Base-by-base conservation (phyloP, 2,888 invertebrate species). In the Resseliella maxima region DNA sequence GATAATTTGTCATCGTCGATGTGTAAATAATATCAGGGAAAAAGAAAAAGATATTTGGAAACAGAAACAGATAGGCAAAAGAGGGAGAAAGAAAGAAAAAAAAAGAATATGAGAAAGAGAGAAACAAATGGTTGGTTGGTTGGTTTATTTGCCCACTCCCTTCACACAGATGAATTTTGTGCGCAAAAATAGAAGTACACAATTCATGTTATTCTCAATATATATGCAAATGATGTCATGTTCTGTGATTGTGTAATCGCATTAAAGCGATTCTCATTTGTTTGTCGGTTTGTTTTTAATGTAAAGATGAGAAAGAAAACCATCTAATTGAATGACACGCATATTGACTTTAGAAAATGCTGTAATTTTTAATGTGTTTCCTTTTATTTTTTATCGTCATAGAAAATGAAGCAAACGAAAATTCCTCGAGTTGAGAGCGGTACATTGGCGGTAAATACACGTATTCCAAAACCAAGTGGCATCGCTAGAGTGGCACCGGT, bases 221-320 rank as follows among this genome's bases (percentile, higher is more conserved):
- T 72, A 21, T 72, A 31, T 72, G 15, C 31, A 35, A 72, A 35
- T 72, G 72, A 72, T 72, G 72, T 72, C 72, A 72, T 72, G n/a
- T 31, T 72, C 72, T 72, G 72, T 72, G 72, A 72, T 72, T 72
- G 35, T 72, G 35, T 72, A 72, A 27, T 72, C 59, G 72, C 35
- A 72, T 24, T 59, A 41, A 50, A 50, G 3, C 59, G 59, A n/a
- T 59, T 59, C 12, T 72, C 31, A 0, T 72, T 31, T 27, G 12
- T 27, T 31, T 27, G 72, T 72, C 35, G 31, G 31, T 35, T n/a
- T n/a, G n/a, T n/a, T 31, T 31, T 72, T 72, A 31, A 31, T 31
- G 6, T 15, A 72, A 72, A 5, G 15, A 12, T 15, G 24, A n/a
- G n/a, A n/a, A n/a, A n/a, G n/a, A n/a, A n/a, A n/a, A n/a, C n/a